Evolutionary conservation across 2,113 vertebrate genomes (phyloP).

Genomic region (Acrocephalus arundinaceus): DNA sequence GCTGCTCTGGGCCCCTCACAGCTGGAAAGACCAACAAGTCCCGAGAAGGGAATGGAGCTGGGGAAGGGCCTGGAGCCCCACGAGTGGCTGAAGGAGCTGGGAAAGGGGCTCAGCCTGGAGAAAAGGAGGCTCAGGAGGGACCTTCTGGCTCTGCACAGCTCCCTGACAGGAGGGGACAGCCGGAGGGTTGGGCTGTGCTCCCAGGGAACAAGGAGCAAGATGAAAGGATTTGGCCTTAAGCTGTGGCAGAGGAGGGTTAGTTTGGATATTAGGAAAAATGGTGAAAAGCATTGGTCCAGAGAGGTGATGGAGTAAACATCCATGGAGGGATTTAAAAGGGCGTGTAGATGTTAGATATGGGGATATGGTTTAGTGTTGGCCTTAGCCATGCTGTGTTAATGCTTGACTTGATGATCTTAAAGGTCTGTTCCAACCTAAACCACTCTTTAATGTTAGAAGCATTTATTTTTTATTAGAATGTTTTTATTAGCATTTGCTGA

Average conservation of each 20-base stretch:
- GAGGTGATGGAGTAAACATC: neutral
- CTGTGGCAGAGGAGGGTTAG: neutral
- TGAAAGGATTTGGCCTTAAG: neutral
- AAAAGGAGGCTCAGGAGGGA: neutral
- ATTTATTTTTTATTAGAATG: neutral
- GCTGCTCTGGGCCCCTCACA: neutral
- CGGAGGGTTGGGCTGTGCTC: fast-evolving
- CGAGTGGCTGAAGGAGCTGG: neutral
- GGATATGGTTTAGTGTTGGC: neutral
- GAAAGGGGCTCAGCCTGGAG: neutral
- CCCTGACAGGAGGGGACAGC: neutral
- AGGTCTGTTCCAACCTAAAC: neutral
- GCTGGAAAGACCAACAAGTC: neutral
- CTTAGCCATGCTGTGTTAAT: neutral
- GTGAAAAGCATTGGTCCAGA: neutral
- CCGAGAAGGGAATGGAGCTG: fast-evolving
- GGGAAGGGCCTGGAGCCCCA: neutral
- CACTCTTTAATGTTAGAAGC: neutral
- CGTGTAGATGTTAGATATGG: neutral
- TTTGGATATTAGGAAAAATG: neutral
- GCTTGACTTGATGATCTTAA: neutral
- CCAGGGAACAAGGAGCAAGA: neutral
- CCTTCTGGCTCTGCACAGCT: neutral
- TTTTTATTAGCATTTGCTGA: neutral
- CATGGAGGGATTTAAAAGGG: neutral